Evolutionary conservation across 2,113 vertebrate genomes (phyloP), one percentile per base, ranked within the genome.

Genomic region (Muntiacus reevesi): DNA sequence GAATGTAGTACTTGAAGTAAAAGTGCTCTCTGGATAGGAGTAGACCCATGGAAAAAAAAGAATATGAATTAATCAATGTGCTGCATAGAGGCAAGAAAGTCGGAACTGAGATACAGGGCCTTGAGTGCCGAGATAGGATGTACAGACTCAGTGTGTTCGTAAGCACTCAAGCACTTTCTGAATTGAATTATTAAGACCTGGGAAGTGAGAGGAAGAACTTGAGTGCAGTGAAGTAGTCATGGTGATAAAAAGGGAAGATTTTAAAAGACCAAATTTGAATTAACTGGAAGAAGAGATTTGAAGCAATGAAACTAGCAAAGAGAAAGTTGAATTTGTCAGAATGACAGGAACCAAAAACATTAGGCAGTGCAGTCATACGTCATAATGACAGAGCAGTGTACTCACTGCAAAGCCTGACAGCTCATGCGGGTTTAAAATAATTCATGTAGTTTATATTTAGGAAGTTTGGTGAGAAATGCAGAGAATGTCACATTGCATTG

Each of bases 241-340:
- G 52, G 87, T 94, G 89, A 96, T 59, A 83, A 96, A 87, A 94
- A 64, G 71, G 28, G 30, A 93, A 92, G 71, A 85, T 85, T 90
- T 95, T 74, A 97, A 64, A 87, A 87, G 87, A 96, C 19, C n/a
- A 14, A 28, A 74, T 95, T 96, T 93, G 52, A 87, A 95, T 96
- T 71, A 96, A 93, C 71, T 89, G 40, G 71, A 97, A 88, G 83
- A 96, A 79, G 62, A 91, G 60, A 89, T 94, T 21, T 87, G 87
- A 97, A 88, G 64, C 55, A 1, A n/a, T 60, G 93, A 93, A 27
- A 33, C 50, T 71, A 30, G 79, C 13, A 21, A 86, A 95, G 71
- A 89, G 43, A 95, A 94, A 93, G 95, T 67, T 91, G 87, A 95
- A 87, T 98, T 89, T 93, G 82, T 98, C 95, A 86, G 95, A 96